Conservation (phyloP, 2,888 invertebrate species). For the Tridacna crocea region DNA sequence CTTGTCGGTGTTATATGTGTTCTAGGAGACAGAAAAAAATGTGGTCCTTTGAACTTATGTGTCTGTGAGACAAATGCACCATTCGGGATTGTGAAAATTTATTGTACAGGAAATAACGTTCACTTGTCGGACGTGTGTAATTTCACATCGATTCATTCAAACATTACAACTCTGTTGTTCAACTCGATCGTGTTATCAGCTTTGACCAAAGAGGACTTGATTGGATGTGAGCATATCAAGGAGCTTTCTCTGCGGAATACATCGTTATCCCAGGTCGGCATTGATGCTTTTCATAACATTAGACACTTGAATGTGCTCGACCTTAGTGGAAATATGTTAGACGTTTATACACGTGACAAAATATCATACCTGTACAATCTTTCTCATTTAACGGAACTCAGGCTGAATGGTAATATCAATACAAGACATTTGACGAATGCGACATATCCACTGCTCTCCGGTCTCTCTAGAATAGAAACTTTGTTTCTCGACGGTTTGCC, state of each 20-base stretch:
- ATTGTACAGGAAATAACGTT: neutral
- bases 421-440: neutral
- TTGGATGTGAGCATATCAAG: neutral
- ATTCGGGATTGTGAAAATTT: neutral
- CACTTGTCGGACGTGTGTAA: neutral
- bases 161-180: neutral
- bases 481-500: conserved; percentile 23
- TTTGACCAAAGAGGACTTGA: neutral
- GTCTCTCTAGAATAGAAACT: neutral
- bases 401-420: neutral
- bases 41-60: neutral
- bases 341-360: neutral
- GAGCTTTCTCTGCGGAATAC: neutral
- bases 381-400: neutral
- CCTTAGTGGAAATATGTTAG: neutral
- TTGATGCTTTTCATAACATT: neutral
- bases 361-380: neutral
- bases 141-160: neutral
- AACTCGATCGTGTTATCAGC: neutral
- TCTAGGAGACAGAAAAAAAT: neutral
- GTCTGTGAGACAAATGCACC: neutral
- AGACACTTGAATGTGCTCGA: neutral
- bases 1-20: no score
- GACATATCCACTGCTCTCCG: neutral
- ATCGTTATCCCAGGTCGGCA: neutral